Conservation (phyloP, 2,113 vertebrate species). For the Grammomys surdaster region DNA sequence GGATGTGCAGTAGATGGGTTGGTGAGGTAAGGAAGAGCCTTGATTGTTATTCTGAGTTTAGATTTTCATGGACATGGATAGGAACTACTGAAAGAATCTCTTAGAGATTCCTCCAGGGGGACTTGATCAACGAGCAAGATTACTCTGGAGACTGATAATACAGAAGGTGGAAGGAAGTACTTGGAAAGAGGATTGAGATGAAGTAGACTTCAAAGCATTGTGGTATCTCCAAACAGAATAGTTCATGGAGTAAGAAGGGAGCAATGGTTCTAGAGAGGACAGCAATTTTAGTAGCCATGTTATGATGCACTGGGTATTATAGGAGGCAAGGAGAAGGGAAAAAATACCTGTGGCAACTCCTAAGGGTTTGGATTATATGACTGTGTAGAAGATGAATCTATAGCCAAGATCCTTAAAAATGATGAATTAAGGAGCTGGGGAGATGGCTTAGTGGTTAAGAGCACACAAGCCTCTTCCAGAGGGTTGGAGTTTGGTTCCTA, state of each 20-base stretch:
- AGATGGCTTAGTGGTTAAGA: not conserved
- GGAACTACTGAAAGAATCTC: not conserved
- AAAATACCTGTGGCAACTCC: not conserved
- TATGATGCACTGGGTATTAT: not conserved
- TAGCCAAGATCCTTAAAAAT: not conserved
- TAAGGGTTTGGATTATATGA: not conserved
- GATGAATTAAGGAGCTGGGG: not conserved
- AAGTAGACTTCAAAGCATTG: not conserved
- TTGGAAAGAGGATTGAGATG: not conserved
- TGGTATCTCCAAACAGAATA: not conserved
- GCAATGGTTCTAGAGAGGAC: not conserved
- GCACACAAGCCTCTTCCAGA: not conserved
- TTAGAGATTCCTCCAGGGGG: not conserved
- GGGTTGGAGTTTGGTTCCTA: not conserved
- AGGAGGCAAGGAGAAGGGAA: not conserved
- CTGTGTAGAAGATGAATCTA: not conserved
- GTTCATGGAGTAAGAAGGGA: not conserved
- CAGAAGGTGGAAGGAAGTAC: not conserved
- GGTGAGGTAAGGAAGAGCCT: not conserved
- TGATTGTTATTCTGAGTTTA: not conserved
- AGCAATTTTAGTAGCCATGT: too few species aligned
- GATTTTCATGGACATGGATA: not conserved
- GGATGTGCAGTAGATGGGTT: not conserved
- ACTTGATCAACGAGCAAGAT: not conserved
- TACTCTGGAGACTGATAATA: not conserved